Evolutionary conservation across 2,888 invertebrate species (phyloP), one percentile per base, ranked within the genome.

Genomic region (Lasioglossum figueresi): DNA sequence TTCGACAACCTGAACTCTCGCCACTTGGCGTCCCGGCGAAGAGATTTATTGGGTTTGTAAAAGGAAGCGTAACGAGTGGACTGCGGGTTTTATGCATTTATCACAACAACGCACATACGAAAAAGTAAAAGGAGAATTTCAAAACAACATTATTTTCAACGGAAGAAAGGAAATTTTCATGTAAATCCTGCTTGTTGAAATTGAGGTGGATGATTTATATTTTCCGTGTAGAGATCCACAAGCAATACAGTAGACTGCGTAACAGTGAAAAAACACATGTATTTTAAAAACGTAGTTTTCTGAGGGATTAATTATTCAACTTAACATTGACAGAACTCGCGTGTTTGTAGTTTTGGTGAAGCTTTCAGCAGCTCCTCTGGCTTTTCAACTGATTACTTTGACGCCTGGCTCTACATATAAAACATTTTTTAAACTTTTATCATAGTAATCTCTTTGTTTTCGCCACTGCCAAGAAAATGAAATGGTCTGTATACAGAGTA

Each of bases 1-100:
- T 70, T 40, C 70, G 40, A 70, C 40, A 70, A 40, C 23, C 23
- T 70, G 40, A 40, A 70, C 70, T 40, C 37, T 23, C n/a, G 70
- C n/a, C 37, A 14, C 37, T 37, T 23, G 37, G n/a, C 34, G 10
- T 23, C 23, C 23, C 19, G 2, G 34, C 19, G 10, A 70, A 37
- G 23, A 70, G 37, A 40, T 40, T 70, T 70, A 70, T 37, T 40
- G 34, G 23, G 14, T 34, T 23, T 66, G 8, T 16, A 31, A 31
- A 16, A 63, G n/a, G 56, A 12, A 23, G n/a, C 4, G 56, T n/a
- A n/a, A n/a, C 4, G 56, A 56, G n/a, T 3, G n/a, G n/a, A 56
- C 56, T n/a, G n/a, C 23, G 0, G 2, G 1, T 23, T 56, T 56
- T 10, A 56, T 12, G n/a, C 4, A 56, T n/a, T n/a, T 56, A n/a